These are phyloP conservation scores for Drosophila gaucha DNA, from an alignment of 2,888 invertebrate genomes.

Conservation along the genomic window DNA sequence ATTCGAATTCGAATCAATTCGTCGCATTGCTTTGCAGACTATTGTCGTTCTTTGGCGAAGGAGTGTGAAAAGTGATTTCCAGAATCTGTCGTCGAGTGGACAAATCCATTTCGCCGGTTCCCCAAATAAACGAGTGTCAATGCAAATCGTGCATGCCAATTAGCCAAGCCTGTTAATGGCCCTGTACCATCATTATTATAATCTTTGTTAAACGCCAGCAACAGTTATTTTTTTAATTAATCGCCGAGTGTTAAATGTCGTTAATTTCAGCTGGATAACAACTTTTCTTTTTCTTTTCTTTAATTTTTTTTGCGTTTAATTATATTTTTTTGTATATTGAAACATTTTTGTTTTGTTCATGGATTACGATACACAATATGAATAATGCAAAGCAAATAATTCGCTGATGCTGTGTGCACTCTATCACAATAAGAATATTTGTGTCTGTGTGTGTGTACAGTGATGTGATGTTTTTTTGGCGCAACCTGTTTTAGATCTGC, in stretches of 20 bases:
- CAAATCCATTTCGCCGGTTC: slow-evolving; percentile 18
- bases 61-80: slow-evolving; percentile 19
- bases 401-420: slow-evolving; percentile 15
- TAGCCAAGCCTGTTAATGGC: slow-evolving; percentile 23
- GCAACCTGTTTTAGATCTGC: slow-evolving; percentile 51
- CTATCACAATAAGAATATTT: slow-evolving; percentile 35
- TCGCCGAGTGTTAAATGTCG: slow-evolving; percentile 39
- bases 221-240: slow-evolving; percentile 45
- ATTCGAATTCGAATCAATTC: slow-evolving; percentile 9
- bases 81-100: slow-evolving; percentile 2
- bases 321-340: neutral
- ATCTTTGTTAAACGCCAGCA: slow-evolving; percentile 31
- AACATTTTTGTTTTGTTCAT: too few species aligned
- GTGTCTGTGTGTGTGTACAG: slow-evolving; percentile 9
- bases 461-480: slow-evolving; percentile 17
- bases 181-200: slow-evolving; percentile 18
- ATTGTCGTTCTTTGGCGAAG: neutral
- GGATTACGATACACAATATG: slow-evolving; percentile 12
- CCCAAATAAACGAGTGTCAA: slow-evolving; percentile 15
- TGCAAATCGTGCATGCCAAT: slow-evolving; percentile 21
- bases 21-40: slow-evolving; percentile 10
- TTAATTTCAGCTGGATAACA: slow-evolving; percentile 36
- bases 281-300: slow-evolving; percentile 10
- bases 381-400: slow-evolving; percentile 51
- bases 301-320: slow-evolving; percentile 26